Evolutionary conservation across 2,888 invertebrate species (phyloP).

Genomic region (Microchrysa polita): DNA sequence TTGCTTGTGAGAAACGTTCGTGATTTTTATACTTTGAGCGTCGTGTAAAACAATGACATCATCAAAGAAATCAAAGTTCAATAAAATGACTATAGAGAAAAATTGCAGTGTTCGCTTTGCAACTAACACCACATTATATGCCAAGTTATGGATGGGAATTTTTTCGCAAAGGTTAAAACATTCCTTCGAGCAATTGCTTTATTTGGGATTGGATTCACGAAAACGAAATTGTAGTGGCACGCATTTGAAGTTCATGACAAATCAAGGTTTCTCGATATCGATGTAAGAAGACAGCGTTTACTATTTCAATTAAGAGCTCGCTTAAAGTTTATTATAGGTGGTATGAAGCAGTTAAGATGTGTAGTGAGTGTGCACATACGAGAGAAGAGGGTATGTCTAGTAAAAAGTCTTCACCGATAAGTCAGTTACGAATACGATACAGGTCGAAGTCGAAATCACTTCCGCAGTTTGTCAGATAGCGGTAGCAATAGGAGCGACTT

Average conservation of each 20-base stretch:
- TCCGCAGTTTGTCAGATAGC: too few relatives aligned
- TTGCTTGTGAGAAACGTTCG: constrained; percentile 7
- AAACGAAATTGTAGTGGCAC: constrained; percentile 17
- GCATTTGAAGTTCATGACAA: constrained; percentile 37
- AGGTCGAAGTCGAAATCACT: too few relatives aligned
- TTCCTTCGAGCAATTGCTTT: neutral
- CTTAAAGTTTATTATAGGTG: too few relatives aligned
- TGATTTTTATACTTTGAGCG: constrained; percentile 3
- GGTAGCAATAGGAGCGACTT: too few relatives aligned
- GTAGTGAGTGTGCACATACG: too few relatives aligned
- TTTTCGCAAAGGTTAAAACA: constrained; percentile 17
- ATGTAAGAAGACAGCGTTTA: too few relatives aligned
- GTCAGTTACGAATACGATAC: too few relatives aligned
- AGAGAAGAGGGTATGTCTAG: too few relatives aligned
- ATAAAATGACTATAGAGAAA: neutral
- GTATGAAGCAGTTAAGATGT: too few relatives aligned
- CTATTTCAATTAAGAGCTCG: too few relatives aligned
- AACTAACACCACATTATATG: neutral
- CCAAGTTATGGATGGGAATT: constrained; percentile 12
- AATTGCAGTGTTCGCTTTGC: neutral
- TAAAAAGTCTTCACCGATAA: too few relatives aligned
- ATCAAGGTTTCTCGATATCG: constrained; percentile 26
- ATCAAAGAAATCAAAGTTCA: constrained; percentile 31
- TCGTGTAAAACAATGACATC: constrained; percentile 23
- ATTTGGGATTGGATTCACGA: neutral